Conservation (phyloP, 2,113 vertebrate species). For the Petromus typicus region DNA sequence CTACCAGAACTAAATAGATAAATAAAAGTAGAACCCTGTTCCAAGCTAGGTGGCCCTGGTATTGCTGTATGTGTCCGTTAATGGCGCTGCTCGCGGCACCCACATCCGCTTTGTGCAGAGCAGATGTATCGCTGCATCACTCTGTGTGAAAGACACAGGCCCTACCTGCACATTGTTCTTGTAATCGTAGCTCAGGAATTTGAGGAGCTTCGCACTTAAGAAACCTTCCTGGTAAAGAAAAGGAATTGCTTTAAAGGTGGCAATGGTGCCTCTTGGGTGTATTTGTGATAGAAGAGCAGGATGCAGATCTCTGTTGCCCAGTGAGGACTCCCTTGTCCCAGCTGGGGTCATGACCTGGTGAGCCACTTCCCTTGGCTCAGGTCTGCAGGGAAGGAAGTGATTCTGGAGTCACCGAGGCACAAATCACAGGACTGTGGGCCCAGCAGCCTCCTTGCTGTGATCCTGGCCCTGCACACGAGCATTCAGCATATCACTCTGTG, state of each 20-base stretch:
- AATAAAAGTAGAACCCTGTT: too few species aligned
- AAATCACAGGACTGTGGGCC: background rate
- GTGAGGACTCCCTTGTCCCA: background rate
- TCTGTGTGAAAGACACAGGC: too few species aligned
- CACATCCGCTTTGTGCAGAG: too few species aligned
- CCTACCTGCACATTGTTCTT: background rate
- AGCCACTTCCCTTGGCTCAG: background rate
- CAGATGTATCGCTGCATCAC: too few species aligned
- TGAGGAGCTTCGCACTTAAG: background rate
- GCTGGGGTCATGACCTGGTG: background rate
- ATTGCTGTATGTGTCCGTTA: background rate
- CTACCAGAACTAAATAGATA: too few species aligned
- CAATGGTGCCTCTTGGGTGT: fast-evolving
- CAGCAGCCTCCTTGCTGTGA: background rate
- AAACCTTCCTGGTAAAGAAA: background rate
- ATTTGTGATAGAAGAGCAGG: background rate
- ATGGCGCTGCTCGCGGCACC: background rate
- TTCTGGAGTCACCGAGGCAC: too few species aligned
- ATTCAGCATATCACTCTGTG: background rate
- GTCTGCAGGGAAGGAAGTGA: background rate
- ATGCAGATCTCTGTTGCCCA: fast-evolving
- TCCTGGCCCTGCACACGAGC: background rate
- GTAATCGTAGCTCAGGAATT: background rate
- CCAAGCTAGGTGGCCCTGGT: fast-evolving
- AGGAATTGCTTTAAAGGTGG: background rate